Evolutionary conservation across 2,797 vertebrate genomes (phyloP).

Genomic region (Pangasius krempfi): DNA sequence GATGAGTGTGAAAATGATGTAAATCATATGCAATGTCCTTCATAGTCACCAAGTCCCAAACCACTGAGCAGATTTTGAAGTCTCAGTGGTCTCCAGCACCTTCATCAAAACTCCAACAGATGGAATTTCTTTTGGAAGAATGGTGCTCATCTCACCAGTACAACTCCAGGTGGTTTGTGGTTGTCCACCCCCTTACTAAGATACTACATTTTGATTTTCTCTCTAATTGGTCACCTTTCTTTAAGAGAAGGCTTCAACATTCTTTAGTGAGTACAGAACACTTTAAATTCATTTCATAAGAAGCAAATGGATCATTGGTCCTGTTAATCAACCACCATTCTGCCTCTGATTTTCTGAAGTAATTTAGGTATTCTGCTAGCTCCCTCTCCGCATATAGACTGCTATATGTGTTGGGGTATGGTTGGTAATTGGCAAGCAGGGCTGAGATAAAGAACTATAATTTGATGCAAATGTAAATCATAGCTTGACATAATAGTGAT

Average conservation of each 20-base stretch:
- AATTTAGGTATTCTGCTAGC: not conserved
- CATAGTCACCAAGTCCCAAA: not conserved
- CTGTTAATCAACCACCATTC: conserved; percentile 4
- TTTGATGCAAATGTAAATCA: not conserved
- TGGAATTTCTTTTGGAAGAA: too few relatives aligned
- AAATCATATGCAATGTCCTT: not conserved
- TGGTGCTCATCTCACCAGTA: not conserved
- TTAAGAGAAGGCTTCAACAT: not conserved
- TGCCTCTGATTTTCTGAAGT: not conserved
- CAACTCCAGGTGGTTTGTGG: not conserved
- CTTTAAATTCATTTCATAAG: not conserved
- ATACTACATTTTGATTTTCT: not conserved
- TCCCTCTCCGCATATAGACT: not conserved
- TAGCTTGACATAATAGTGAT: not conserved
- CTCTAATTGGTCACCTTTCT: not conserved
- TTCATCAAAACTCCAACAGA: not conserved
- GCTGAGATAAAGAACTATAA: not conserved
- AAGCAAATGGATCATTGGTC: not conserved
- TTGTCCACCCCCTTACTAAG: not conserved
- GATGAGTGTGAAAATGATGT: not conserved
- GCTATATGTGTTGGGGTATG: not conserved
- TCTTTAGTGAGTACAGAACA: conserved; percentile 1
- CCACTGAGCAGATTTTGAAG: not conserved
- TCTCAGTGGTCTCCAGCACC: not conserved
- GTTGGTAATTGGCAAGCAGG: not conserved